phyloP scores from a whole-genome alignment of 2,113 vertebrate genomes.

The Lynx canadensis region DNA sequence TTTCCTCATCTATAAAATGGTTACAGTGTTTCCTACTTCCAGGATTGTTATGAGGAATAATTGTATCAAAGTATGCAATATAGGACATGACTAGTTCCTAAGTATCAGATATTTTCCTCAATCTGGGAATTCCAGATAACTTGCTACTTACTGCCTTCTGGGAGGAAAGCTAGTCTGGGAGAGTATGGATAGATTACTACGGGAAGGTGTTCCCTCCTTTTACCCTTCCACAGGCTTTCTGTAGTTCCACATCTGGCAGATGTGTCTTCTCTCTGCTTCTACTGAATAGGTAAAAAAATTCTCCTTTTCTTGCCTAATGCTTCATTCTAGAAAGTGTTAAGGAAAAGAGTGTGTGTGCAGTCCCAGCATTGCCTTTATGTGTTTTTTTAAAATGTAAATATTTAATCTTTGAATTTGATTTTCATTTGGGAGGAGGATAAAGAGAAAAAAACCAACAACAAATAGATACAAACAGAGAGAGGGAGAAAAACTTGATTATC shows the following conservation, averaged over 20 bases:
- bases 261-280: background rate
- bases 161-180: background rate
- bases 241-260: background rate
- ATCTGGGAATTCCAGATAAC: background rate
- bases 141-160: background rate
- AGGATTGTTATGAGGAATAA: slow-evolving; percentile 14
- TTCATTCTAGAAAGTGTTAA: background rate
- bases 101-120: background rate
- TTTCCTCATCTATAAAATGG: background rate
- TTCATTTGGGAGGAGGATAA: background rate
- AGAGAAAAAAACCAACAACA: background rate
- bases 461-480: background rate
- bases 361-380: background rate
- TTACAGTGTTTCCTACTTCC: background rate
- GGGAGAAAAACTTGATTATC: background rate
- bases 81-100: background rate
- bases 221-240: background rate
- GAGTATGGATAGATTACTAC: background rate
- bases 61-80: background rate
- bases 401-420: slow-evolving; percentile 22
- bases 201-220: background rate
- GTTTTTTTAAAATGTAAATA: background rate
- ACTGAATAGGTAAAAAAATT: background rate
- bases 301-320: background rate
- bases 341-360: background rate